Evolutionary conservation across 2,888 invertebrate species (phyloP).

Genomic region (Leptogaster cylindrica): DNA sequence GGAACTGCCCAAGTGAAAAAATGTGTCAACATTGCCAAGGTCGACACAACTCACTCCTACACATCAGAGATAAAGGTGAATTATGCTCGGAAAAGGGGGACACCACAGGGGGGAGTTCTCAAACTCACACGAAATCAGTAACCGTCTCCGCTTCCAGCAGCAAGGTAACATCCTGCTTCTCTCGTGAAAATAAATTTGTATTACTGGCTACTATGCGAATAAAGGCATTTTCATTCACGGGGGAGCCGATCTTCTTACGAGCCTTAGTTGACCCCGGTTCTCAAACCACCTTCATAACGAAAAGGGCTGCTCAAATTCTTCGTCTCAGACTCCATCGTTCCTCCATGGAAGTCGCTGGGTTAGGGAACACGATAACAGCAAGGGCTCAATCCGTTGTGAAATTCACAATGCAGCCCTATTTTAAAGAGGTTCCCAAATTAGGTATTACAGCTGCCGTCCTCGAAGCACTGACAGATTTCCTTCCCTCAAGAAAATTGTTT

Average conservation of each 20-base stretch:
- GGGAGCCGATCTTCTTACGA: background rate
- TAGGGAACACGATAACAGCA: background rate
- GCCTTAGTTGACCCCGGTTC: background rate
- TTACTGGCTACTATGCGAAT: slow-evolving; percentile 1
- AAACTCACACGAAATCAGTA: background rate
- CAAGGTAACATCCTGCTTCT: background rate
- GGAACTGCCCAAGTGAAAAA: background rate
- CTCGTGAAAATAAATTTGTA: background rate
- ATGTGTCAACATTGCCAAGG: background rate
- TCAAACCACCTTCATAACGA: background rate
- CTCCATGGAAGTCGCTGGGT: background rate
- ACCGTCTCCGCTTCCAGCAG: background rate
- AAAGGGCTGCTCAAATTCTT: background rate
- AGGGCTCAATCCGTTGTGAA: background rate
- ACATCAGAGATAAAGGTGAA: background rate
- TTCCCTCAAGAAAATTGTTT: background rate
- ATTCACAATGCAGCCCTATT: background rate
- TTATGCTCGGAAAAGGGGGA: background rate
- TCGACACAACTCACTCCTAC: background rate
- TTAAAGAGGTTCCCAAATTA: background rate
- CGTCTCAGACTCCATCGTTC: background rate
- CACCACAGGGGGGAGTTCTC: background rate
- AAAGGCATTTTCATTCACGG: background rate
- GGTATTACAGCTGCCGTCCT: background rate
- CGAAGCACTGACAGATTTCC: background rate